Evolutionary conservation across 2,113 vertebrate species (phyloP).

Genomic region (Paradoxurus hermaphroditus): DNA sequence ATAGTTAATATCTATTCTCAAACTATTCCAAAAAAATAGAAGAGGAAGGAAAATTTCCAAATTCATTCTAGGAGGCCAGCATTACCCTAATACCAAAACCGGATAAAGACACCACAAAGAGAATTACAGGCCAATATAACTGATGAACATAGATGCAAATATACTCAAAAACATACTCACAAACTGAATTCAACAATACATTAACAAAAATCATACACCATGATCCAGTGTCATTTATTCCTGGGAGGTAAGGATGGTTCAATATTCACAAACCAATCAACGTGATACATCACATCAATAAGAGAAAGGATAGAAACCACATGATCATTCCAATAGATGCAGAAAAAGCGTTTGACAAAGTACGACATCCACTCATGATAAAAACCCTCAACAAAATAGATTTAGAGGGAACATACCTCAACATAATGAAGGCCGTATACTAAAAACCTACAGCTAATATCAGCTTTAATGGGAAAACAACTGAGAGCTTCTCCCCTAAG

Average conservation of each 20-base stretch:
- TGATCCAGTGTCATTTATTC: background rate
- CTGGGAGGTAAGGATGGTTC: background rate
- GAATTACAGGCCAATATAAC: background rate
- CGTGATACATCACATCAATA: background rate
- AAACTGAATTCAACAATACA: background rate
- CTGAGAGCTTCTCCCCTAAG: background rate
- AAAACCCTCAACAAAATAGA: background rate
- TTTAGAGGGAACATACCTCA: background rate
- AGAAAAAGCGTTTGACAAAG: background rate
- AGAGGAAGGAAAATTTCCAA: background rate
- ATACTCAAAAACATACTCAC: background rate
- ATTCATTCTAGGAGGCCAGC: background rate
- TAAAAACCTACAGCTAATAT: background rate
- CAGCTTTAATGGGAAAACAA: background rate
- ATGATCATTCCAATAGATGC: background rate
- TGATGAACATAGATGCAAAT: background rate
- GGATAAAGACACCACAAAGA: background rate
- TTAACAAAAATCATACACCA: background rate
- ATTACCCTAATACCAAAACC: background rate
- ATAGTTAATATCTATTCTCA: background rate
- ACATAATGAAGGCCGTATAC: background rate
- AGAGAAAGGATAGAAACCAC: background rate
- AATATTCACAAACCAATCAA: background rate
- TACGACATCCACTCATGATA: background rate
- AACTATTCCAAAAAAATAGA: background rate